Conservation (phyloP, 2,797 vertebrate genomes). For the Leptodactylus fallax region DNA sequence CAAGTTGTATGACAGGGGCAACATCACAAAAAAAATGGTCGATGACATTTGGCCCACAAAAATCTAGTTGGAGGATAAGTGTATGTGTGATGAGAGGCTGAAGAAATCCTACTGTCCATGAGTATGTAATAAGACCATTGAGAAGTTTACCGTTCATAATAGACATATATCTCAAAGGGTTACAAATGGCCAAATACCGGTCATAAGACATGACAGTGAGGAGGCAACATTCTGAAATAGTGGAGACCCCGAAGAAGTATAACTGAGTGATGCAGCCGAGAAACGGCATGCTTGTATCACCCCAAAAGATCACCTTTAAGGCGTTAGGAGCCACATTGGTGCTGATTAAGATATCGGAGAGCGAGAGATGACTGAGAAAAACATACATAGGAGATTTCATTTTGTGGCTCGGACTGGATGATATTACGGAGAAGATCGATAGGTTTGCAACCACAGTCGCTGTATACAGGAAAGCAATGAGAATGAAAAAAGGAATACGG, state of each 20-base stretch:
- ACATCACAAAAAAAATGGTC: constrained; percentile 71
- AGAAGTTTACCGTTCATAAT: constrained; percentile 68
- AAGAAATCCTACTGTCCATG: constrained; percentile 62
- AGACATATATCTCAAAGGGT: constrained; percentile 71
- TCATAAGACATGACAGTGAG: constrained; percentile 77
- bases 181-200: constrained; percentile 74
- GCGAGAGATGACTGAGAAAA: constrained; percentile 24
- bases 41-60: constrained; percentile 50
- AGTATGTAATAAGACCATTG: constrained; percentile 51
- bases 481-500: neutral
- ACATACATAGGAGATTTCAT: constrained; percentile 23
- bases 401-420: neutral
- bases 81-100: constrained; percentile 59
- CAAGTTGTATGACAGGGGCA: constrained; percentile 65
- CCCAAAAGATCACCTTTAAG: constrained; percentile 21
- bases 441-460: neutral
- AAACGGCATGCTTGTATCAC: constrained; percentile 63
- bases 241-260: constrained; percentile 74
- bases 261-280: constrained; percentile 73
- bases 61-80: constrained; percentile 53
- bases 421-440: neutral
- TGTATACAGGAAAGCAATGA: neutral
- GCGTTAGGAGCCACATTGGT: neutral
- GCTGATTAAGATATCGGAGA: constrained; percentile 1
- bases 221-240: constrained; percentile 75